These are phyloP conservation scores for Megaceryle alcyon DNA, from an alignment of 2,797 vertebrate genomes.

Conservation along the genomic window DNA sequence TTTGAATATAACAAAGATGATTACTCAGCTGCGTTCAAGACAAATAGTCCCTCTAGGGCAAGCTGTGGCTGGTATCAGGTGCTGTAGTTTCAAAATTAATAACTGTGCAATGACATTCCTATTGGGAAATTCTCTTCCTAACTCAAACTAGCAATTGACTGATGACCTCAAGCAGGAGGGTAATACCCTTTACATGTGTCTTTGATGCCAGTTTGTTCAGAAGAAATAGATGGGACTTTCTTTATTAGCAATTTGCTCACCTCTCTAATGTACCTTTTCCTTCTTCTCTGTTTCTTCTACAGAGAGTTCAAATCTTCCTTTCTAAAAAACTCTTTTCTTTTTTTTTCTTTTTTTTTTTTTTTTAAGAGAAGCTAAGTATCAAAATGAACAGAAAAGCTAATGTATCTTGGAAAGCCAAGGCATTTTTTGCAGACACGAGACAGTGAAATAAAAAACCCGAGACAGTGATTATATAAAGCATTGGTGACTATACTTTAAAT, in stretches of 20 bases:
- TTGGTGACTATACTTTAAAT: background rate
- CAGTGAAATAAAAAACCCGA: background rate
- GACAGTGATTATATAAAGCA: background rate
- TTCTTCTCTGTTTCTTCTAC: background rate
- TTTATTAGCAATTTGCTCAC: background rate
- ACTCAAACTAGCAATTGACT: background rate
- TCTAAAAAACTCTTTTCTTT: background rate
- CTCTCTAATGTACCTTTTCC: background rate
- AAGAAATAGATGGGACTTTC: background rate
- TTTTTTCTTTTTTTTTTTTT: background rate
- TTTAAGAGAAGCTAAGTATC: background rate
- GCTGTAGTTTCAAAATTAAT: background rate
- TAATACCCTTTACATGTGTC: background rate
- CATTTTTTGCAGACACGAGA: background rate
- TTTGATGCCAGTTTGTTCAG: background rate
- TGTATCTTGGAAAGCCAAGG: background rate
- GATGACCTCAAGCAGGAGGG: constrained; percentile 2
- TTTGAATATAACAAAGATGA: background rate
- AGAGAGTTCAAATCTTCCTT: background rate
- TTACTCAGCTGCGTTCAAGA: background rate
- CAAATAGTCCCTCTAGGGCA: background rate
- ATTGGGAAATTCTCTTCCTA: background rate
- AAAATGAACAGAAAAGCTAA: background rate
- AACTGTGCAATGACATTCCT: background rate
- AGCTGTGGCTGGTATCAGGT: background rate